phyloP scores from a whole-genome alignment of 2,113 vertebrate species.

The Coptodon bakossiorum region DNA sequence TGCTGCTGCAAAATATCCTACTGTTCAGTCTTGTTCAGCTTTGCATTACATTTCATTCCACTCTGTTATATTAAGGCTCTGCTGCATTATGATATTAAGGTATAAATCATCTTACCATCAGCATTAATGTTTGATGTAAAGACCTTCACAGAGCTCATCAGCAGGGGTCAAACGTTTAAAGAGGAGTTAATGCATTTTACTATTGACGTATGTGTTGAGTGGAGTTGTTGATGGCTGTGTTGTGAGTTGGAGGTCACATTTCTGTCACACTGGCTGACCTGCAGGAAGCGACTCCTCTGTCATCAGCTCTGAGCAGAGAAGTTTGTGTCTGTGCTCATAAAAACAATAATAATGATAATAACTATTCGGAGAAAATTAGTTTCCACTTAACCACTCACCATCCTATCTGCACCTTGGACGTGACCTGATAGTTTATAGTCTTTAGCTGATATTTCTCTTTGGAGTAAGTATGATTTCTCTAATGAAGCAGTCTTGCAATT shows the following conservation, averaged over 20 bases:
- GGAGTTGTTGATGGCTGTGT: background rate
- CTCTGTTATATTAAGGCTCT: background rate
- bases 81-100: rapidly evolving
- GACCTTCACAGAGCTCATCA: background rate
- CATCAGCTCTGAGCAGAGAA: background rate
- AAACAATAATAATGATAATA: background rate
- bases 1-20: rapidly evolving
- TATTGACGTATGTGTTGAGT: rapidly evolving
- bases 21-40: background rate
- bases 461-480: background rate
- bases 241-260: background rate
- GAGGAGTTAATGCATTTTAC: rapidly evolving
- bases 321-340: background rate
- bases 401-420: background rate
- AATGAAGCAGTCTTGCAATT: background rate
- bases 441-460: background rate
- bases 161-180: background rate
- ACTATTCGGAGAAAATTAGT: background rate
- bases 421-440: rapidly evolving
- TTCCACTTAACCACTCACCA: background rate
- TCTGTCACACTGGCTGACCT: background rate
- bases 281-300: rapidly evolving
- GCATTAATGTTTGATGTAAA: background rate
- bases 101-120: background rate
- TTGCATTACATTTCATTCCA: background rate